These are phyloP conservation scores for Tillus elongatus DNA, from an alignment of 2,888 invertebrate genomes.

Conservation along the genomic window DNA sequence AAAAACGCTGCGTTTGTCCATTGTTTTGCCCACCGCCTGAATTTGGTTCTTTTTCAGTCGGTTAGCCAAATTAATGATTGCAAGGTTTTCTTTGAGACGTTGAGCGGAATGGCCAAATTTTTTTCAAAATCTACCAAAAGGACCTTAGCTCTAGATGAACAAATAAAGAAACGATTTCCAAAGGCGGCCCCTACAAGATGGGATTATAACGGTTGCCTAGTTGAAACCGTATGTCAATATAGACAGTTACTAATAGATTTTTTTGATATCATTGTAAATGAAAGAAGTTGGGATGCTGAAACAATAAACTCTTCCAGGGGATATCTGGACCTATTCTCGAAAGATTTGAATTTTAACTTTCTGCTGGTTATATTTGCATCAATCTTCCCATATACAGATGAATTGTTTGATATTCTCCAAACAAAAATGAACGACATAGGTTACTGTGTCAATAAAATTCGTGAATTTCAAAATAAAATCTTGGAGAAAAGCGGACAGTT, in stretches of 20 bases:
- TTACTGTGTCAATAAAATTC: too few relatives aligned
- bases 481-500: too few relatives aligned
- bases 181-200: slow-evolving; percentile 16
- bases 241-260: slow-evolving; percentile 12
- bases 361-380: too few relatives aligned
- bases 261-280: slow-evolving; percentile 11
- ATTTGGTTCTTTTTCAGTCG: slow-evolving; percentile 20
- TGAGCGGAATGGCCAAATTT: slow-evolving; percentile 23
- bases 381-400: too few relatives aligned
- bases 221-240: slow-evolving; percentile 16
- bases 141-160: slow-evolving; percentile 11
- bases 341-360: too few relatives aligned
- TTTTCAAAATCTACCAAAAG: slow-evolving; percentile 23
- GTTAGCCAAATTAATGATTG: slow-evolving; percentile 21
- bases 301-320: slow-evolving; percentile 7
- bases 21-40: slow-evolving; percentile 13
- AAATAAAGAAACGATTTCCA: slow-evolving; percentile 13
- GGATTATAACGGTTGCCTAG: slow-evolving; percentile 15
- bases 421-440: too few relatives aligned
- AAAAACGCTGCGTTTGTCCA: slow-evolving; percentile 17
- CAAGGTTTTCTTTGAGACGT: slow-evolving; percentile 24
- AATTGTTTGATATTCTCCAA: too few relatives aligned
- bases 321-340: slow-evolving; percentile 8
- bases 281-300: too few relatives aligned
- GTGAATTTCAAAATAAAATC: too few relatives aligned